Evolutionary conservation across 2,888 invertebrate genomes (phyloP), one percentile per base, ranked within the genome.

Genomic region (Salticus scenicus): DNA sequence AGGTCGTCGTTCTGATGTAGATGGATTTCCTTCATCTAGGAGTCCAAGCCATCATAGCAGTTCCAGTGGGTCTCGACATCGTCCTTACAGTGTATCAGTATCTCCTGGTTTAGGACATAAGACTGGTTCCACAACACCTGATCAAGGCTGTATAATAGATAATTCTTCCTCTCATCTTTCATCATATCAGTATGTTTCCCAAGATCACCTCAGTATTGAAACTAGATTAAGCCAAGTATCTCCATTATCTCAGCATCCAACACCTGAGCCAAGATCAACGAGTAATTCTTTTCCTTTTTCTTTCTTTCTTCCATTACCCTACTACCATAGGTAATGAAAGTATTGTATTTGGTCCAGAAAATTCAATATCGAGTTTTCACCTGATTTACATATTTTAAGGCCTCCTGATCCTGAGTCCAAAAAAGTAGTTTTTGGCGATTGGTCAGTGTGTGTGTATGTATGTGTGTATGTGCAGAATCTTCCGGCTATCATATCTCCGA

Each of bases 201-300:
- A 85, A 74, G 86, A 86, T 41, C 80, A 86, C 37, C 76, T 80
- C 7, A 67, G 76, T 30, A 72, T 86, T 27, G 86, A 86, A 67
- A 72, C 86, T 30, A 86, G 86, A 47, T 31, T 86, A 1, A 86
- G 67, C 30, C 86, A 86, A 69, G 72, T 86, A n/a, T 86, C 86
- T 10, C 86, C 86, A 0, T 42, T 86, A 12, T 86, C 80, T 72
- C 86, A 86, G 30, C 86, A 80, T 51, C 66, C 86, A 37, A 86
- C 86, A 41, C 86, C 80, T 37, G 86, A 86, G 70, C 71, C 80
- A 31, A 70, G 86, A 76, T 86, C 86, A 72, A 86, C 86, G 67
- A 80, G 86, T 86, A 67, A 66, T 70, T 63, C 0, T 20, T 31
- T 63, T 27, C 20, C 1, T 42, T 37, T 37, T 37, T 37, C n/a